A percentile compares a stretch with the other conserved stretches of the same genome.
Conservation (phyloP, 2,888 invertebrate species). For the Drosophila mimetica region DNA sequence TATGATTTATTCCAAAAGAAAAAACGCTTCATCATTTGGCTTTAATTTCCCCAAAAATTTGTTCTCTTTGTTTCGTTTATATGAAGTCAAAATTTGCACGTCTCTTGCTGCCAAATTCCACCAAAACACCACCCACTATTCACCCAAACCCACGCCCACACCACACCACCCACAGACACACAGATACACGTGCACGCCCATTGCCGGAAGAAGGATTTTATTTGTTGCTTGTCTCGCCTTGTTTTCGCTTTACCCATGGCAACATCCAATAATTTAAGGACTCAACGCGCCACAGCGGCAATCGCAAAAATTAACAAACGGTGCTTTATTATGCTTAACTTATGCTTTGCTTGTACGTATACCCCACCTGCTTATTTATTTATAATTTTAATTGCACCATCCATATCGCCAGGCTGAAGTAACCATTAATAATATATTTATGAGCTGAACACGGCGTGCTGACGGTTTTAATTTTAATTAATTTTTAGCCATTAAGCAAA, state of each 20-base stretch:
- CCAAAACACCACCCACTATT: constrained; percentile 39
- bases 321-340: constrained; percentile 52
- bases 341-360: constrained; percentile 55
- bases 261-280: constrained; percentile 46
- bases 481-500: constrained; percentile 33
- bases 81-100: constrained; percentile 70
- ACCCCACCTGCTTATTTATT: constrained; percentile 35
- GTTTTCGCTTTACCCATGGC: constrained; percentile 57
- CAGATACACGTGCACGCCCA: constrained; percentile 37
- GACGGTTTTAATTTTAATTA: constrained; percentile 39
- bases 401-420: constrained; percentile 19
- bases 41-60: constrained; percentile 42
- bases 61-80: constrained; percentile 54
- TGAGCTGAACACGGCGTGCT: constrained; percentile 57
- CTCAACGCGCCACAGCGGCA: constrained; percentile 17
- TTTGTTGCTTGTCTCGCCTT: constrained; percentile 53
- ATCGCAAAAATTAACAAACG: constrained; percentile 41
- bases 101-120: constrained; percentile 39
- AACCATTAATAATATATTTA: constrained; percentile 29
- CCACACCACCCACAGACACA: constrained; percentile 25
- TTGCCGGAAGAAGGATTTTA: constrained; percentile 30
- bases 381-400: constrained; percentile 34
- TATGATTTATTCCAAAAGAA: neutral
- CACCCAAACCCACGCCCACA: constrained; percentile 28
- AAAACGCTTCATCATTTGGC: constrained; percentile 18